Base-by-base conservation (phyloP, 1,140 invertebrate species). In the Coboldia fuscipes region DNA sequence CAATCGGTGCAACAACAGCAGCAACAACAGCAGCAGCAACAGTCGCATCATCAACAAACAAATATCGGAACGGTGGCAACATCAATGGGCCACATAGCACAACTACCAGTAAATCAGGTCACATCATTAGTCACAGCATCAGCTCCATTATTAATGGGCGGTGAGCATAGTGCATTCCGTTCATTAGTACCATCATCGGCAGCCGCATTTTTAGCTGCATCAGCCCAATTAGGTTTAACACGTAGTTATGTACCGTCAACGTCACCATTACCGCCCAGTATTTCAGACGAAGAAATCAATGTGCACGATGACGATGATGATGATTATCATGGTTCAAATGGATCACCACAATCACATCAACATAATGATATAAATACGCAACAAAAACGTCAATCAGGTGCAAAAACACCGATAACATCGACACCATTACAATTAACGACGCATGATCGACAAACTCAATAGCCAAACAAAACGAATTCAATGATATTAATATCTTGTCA, bases 151-250 rank as follows among this genome's bases (percentile, higher is more conserved):
- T 55, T 46, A 50, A 82, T 83, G 76, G 80, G 77, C 48, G 81
- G 81, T 54, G 78, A 84, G 60, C 77, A 83, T 65, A 81, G 76
- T 50, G 81, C 81, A 1, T 85, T 84, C 55, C 74, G 72, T 31
- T 65, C 74, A n/a, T 65, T 76, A 42, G 60, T 67, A 42, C 56
- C 68, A 45, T 54, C 51, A 38, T 44, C 56, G 17, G 46, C 47
- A 27, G 38, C 55, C 44, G 51, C 58, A 51, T 53, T 60, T 45
- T 32, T 45, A 59, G 40, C 51, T 50, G 35, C 56, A 61, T 42
- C 50, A 61, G 41, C 50, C 46, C 44, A 55, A 48, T 41, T 55
- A 43, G 51, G 51, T 51, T 45, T 61, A 50, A 28, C 65, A 51
- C 37, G 62, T 47, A 38, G 54, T 57, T 46, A 62, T 48, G 50